Evolutionary conservation across 2,113 vertebrate genomes (phyloP).

Genomic region (Pseudonaja textilis): DNA sequence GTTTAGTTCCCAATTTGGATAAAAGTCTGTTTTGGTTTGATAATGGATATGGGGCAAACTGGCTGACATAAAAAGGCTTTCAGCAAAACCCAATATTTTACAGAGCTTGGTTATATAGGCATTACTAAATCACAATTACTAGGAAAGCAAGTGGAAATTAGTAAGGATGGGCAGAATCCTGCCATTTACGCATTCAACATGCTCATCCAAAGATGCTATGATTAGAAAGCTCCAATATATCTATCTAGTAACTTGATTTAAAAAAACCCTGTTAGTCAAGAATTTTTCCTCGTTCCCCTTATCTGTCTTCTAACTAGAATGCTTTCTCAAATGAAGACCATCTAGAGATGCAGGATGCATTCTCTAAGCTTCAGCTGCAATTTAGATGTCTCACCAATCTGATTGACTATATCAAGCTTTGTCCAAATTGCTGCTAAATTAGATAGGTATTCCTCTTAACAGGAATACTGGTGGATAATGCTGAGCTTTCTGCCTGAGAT

Average conservation of each 20-base stretch:
- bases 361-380: not conserved
- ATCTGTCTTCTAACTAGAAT: not conserved
- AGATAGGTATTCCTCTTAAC: not conserved
- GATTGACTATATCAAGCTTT: not conserved
- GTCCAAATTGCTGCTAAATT: not conserved
- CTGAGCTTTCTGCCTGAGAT: not conserved
- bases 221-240: not conserved
- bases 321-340: not conserved
- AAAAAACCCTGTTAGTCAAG: not conserved
- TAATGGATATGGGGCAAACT: not conserved
- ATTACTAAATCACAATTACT: not conserved
- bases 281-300: not conserved
- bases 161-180: not conserved
- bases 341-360: not conserved
- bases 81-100: not conserved
- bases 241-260: not conserved
- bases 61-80: not conserved
- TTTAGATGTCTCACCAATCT: not conserved
- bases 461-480: not conserved
- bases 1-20: not conserved
- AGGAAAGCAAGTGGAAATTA: not conserved
- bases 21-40: not conserved
- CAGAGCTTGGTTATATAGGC: not conserved
- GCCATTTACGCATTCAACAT: not conserved
- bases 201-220: not conserved